Base-by-base conservation (phyloP, 2,888 invertebrate species). In the Sarcophaga subvicina region DNA sequence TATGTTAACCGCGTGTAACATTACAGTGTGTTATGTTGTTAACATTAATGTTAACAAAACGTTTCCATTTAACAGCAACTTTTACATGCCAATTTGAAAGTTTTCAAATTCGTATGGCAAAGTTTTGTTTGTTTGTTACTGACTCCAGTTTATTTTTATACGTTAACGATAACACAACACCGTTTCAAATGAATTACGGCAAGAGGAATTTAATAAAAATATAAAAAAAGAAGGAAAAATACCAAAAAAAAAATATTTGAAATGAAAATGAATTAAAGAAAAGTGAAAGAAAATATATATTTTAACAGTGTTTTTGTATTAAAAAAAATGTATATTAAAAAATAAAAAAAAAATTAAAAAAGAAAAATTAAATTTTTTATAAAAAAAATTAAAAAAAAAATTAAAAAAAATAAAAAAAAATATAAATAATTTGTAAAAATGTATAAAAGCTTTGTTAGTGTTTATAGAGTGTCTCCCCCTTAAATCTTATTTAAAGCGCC, bases 81-180 rank as follows among this genome's bases (percentile, higher is more conserved):
- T 80, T 59, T 17, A 10, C 11, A 12, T 10, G n/a, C 0, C 17
- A 14, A 20, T 12, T 70, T 37, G 8, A 1, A 17, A 25, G 70
- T 59, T 66, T 20, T 22, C 20, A 49, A 25, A 70, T 60, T 75
- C 45, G 63, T 70, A 81, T 63, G 54, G 54, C 27, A 80, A 80
- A 79, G 66, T 60, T 86, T 77, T 37, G 0, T 27, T n/a, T 11
- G 81, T 84, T 84, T 79, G 17, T 4, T 54, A 0, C 54, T 81
- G 86, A 54, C 54, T 54, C 54, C 54, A 87, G 86, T 87, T 87
- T 81, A 87, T 87, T 87, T 87, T 87, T 87, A 84, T 87, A 87
- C 84, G 86, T 80, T 87, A 86, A 69, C 60, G 84, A 71, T 66
- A 70, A 64, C 78, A 84, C 84, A 84, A 81, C 84, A 81, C 80